Base-by-base conservation (phyloP, 2,888 invertebrate genomes). In the Hoplodrina ambigua region DNA sequence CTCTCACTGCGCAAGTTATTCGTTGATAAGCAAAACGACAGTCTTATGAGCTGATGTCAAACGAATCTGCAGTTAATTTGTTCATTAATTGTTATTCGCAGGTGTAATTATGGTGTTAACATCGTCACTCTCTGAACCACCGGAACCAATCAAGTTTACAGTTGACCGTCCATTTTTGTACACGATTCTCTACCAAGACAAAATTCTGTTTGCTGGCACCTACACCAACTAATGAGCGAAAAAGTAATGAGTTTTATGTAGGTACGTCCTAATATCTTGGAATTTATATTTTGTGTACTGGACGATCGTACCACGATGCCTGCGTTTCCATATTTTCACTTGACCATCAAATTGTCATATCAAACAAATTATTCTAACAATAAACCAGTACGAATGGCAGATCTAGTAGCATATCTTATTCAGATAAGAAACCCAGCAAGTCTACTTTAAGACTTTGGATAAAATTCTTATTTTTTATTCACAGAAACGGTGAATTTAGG, bases 151-250 rank as follows among this genome's bases (percentile, higher is more conserved):
- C 13, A 69, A 76, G 61, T 76, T 76, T 30, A 76, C 58, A 25
- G 49, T 81, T 53, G 75, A 76, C 13, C 81, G 53, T 55, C 75
- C 75, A 13, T 78, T 85, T 52, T 70, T 84, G 13, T 82, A 81
- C 41, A 6, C 72, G 5, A 81, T 85, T 25, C 72, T 86, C 19
- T 69, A 37, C 41, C 19, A 80, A 44, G 86, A 84, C 59, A 84
- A 72, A 69, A 62, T 78, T 59, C 17, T 82, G 20, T 83, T 84
- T 58, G 69, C 75, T 64, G 84, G 86, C 20, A 84, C 82, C 50
- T 75, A 68, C 58, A 71, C 64, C 11, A 56, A 81, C 0, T 83
- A 74, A 57, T 41, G 25, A 25, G 25, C 25, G 41, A 56, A 75
- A 41, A 44, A 33, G 1, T 44, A 55, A 46, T n/a, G 37, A 33